Evolutionary conservation across 2,113 vertebrate species (phyloP).

Genomic region (Trinectes maculatus): DNA sequence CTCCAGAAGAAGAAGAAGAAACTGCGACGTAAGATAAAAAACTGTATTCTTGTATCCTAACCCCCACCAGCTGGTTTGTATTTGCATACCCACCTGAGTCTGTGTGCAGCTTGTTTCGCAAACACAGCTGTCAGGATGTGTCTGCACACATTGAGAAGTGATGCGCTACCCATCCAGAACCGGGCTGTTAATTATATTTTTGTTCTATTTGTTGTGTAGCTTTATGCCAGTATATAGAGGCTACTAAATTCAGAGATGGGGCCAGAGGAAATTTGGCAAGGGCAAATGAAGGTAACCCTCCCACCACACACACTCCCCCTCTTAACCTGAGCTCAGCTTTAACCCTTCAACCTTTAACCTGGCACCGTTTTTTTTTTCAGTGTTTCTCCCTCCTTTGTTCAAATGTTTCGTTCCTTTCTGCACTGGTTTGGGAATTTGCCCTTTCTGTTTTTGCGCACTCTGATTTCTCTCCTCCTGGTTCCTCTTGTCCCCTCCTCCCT

Average conservation of each 20-base stretch:
- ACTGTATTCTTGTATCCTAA: constrained; percentile 13
- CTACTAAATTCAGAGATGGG: constrained; percentile 98
- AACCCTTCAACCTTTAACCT: constrained; percentile 82
- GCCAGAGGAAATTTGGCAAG: constrained; percentile 91
- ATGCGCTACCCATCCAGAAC: constrained; percentile 63
- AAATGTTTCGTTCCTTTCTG: constrained; percentile 69
- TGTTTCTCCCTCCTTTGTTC: constrained; percentile 61
- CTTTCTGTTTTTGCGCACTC: constrained; percentile 56
- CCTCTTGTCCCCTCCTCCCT: constrained; percentile 23
- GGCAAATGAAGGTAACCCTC: constrained; percentile 94
- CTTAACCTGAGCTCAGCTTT: constrained; percentile 80
- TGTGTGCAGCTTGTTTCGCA: constrained; percentile 24
- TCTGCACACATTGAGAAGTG: constrained; percentile 64
- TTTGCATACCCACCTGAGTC: constrained; percentile 35
- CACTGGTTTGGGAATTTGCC: constrained; percentile 73
- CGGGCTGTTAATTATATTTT: constrained; percentile 85
- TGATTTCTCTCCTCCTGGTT: constrained; percentile 47
- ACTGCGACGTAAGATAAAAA: neutral
- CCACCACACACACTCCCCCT: constrained; percentile 70
- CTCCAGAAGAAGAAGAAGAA: constrained; percentile 31
- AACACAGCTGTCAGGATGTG: constrained; percentile 22
- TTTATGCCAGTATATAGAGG: constrained; percentile 99
- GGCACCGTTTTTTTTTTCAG: constrained; percentile 60
- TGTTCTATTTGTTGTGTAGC: constrained; percentile 97
- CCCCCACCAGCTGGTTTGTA: constrained; percentile 22